phyloP scores from a whole-genome alignment of 2,113 vertebrate species.

The Sebastes schlegelii region DNA sequence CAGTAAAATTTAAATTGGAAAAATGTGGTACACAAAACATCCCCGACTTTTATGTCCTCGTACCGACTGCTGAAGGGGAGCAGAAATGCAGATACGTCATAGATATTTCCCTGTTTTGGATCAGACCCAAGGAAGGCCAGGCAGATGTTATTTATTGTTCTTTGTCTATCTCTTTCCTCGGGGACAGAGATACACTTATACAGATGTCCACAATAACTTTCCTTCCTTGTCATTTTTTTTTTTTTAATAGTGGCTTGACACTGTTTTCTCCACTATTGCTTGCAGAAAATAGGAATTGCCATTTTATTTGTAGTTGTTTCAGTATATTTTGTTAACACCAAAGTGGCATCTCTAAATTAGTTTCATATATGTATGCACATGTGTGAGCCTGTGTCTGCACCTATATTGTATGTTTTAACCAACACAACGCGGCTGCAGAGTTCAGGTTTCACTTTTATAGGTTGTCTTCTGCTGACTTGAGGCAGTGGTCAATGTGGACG shows the following conservation, averaged over 20 bases:
- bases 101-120: conserved; percentile 72
- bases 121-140: conserved; percentile 70
- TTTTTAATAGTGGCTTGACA: conserved; percentile 31
- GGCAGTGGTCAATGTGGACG: conserved; percentile 66
- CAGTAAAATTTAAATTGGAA: conserved; percentile 67
- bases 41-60: conserved; percentile 66
- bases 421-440: conserved; percentile 28
- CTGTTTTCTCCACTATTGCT: conserved; percentile 22
- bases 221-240: conserved; percentile 32
- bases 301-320: conserved; percentile 10
- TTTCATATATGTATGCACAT: too few species aligned
- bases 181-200: conserved; percentile 71
- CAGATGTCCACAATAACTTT: conserved; percentile 79
- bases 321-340: background rate
- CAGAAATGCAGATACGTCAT: conserved; percentile 72
- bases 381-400: conserved; percentile 6
- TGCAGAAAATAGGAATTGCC: background rate
- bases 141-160: conserved; percentile 84
- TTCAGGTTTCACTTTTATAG: conserved; percentile 66
- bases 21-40: conserved; percentile 49
- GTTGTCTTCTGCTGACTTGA: conserved; percentile 57
- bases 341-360: conserved; percentile 4
- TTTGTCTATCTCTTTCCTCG: conserved; percentile 75
- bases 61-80: conserved; percentile 52
- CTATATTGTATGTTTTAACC: background rate